Evolutionary conservation across 2,888 invertebrate species (phyloP), one percentile per base, ranked within the genome.

Genomic region (Cantharis lateralis): DNA sequence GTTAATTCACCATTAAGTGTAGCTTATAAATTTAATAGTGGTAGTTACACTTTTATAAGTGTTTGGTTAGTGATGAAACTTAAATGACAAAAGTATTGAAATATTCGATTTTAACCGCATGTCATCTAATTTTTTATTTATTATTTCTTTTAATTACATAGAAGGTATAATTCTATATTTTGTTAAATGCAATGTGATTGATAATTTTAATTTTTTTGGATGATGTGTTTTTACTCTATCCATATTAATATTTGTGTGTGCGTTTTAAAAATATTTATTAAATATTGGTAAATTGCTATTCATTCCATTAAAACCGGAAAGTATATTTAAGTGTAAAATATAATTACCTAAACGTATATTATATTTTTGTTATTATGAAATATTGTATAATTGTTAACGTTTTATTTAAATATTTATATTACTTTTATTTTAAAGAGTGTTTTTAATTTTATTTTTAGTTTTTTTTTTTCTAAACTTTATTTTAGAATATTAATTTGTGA

Each of bases 331-430:
- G 20, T 68, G 15, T 68, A 76, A 71, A 28, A 71, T 15, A 70
- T 48, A 15, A 48, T 48, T 76, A 73, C 71, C 48, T 7, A 48
- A 48, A 48, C 48, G 48, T 48, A 48, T 70, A 24, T 61, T 70
- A 28, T 68, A 16, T 73, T 74, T 77, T 77, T 73, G 73, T 77
- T 15, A 77, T 32, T 32, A 74, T 32, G 66, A 64, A 64, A 72
- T 77, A 70, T 70, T 75, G 71, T 75, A 71, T 71, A 66, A 62
- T 72, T 77, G 77, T 77, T 77, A 63, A 66, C 66, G 71, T 48
- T 77, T 72, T 77, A 77, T 77, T 77, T 74, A 77, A 77, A 77
- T 77, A 77, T 77, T 77, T 77, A 77, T 77, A 68, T 77, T 74
- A 74, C 16, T 77, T 64, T 74, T 77, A 68, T 68, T 71, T 76